A percentile compares a stretch with the other conserved stretches of the same genome.
phyloP scores from a whole-genome alignment of 2,797 vertebrate species.

The Argentina silus region DNA sequence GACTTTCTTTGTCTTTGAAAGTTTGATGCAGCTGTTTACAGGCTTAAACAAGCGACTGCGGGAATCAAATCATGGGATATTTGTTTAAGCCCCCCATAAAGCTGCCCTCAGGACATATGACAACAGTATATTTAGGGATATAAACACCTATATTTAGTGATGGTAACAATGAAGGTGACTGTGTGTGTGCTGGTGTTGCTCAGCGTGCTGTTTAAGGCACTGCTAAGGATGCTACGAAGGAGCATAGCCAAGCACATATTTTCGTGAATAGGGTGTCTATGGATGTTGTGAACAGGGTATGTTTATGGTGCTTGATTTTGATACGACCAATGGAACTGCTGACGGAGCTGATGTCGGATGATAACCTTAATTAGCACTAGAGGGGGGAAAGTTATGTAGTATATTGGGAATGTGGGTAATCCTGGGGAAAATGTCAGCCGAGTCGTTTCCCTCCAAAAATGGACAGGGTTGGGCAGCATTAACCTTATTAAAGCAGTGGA shows the following conservation, averaged over 20 bases:
- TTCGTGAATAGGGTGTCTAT: too few species aligned
- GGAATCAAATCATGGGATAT: conserved; percentile 3
- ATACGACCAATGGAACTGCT: too few species aligned
- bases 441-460: background rate
- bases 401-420: background rate
- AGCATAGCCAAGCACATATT: too few species aligned
- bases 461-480: background rate
- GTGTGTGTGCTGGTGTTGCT: too few species aligned
- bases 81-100: background rate
- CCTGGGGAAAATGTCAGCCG: background rate
- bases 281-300: too few species aligned
- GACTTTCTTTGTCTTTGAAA: conserved; percentile 14
- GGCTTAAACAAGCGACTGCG: conserved; percentile 1
- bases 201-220: too few species aligned
- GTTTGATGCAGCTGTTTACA: conserved; percentile 23
- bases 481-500: background rate
- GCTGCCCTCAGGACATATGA: background rate
- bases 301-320: too few species aligned
- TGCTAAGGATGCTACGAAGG: too few species aligned
- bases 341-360: background rate
- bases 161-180: too few species aligned
- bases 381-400: background rate
- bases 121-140: too few species aligned
- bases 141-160: background rate
- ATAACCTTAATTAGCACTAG: background rate